Evolutionary conservation across 2,113 vertebrate genomes (phyloP).

Genomic region (Pelecanoides urinatrix): DNA sequence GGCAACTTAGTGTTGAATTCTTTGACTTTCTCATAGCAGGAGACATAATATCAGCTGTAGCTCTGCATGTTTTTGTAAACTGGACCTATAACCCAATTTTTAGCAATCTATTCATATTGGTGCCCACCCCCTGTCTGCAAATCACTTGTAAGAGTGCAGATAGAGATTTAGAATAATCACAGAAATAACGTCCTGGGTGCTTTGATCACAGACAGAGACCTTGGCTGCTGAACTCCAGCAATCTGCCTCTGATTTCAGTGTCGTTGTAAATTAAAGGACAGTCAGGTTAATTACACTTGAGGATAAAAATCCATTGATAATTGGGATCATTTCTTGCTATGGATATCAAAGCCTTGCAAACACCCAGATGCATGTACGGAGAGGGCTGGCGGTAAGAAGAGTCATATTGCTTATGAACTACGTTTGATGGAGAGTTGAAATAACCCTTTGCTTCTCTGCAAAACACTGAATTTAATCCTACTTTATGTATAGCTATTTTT

Average conservation of each 20-base stretch:
- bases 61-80: not conserved
- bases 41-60: not conserved
- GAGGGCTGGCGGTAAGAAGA: not conserved
- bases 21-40: not conserved
- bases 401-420: accelerated
- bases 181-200: not conserved
- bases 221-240: not conserved
- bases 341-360: not conserved
- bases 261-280: not conserved
- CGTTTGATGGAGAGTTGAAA: not conserved
- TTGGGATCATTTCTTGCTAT: not conserved
- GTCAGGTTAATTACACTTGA: not conserved
- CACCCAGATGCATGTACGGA: no score
- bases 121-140: not conserved
- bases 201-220: not conserved
- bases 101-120: not conserved
- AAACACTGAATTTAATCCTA: not conserved
- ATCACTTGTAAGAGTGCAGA: not conserved
- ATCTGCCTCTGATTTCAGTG: accelerated
- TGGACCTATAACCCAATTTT: not conserved
- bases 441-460: not conserved
- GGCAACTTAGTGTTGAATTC: not conserved
- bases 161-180: not conserved
- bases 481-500: not conserved
- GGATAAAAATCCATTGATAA: not conserved